phyloP scores from a whole-genome alignment of 2,797 vertebrate genomes.

The Poeciliopsis presidionis region DNA sequence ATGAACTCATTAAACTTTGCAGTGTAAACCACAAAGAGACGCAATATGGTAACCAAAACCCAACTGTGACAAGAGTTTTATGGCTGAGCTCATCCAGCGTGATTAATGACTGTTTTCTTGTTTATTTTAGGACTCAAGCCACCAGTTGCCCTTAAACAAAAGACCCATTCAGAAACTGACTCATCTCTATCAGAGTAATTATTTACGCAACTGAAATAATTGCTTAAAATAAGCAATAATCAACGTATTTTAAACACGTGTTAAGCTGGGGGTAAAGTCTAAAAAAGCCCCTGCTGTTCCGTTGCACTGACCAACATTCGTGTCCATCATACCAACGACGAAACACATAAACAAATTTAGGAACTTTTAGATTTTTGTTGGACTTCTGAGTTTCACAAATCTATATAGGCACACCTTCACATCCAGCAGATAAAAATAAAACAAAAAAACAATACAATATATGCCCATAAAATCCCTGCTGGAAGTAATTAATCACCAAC shows the following conservation, averaged over 20 bases:
- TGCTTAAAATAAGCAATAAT: background rate
- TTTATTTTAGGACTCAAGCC: slow-evolving; percentile 30
- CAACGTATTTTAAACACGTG: background rate
- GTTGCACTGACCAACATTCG: too few species aligned
- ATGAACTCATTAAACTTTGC: slow-evolving; percentile 56
- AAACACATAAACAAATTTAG: background rate
- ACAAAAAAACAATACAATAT: slow-evolving; percentile 51
- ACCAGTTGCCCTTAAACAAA: background rate
- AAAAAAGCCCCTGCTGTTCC: background rate
- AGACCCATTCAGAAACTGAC: slow-evolving; percentile 3
- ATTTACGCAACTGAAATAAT: background rate
- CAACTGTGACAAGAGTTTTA: slow-evolving; percentile 32
- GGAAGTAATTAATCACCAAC: slow-evolving; percentile 96
- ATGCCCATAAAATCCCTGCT: slow-evolving; percentile 74
- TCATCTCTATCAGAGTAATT: background rate
- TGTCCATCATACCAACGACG: background rate
- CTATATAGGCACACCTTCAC: background rate
- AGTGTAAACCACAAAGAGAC: slow-evolving; percentile 29
- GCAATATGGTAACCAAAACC: slow-evolving; percentile 35
- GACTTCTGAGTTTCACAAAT: background rate
- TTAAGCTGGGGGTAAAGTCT: background rate
- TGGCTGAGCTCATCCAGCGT: slow-evolving; percentile 9
- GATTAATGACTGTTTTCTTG: slow-evolving; percentile 26
- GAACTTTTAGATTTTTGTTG: background rate
- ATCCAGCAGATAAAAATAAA: slow-evolving; percentile 21